Base-by-base conservation (phyloP, 1,140 invertebrate genomes). In the Caenorhabditis brenneri region DNA sequence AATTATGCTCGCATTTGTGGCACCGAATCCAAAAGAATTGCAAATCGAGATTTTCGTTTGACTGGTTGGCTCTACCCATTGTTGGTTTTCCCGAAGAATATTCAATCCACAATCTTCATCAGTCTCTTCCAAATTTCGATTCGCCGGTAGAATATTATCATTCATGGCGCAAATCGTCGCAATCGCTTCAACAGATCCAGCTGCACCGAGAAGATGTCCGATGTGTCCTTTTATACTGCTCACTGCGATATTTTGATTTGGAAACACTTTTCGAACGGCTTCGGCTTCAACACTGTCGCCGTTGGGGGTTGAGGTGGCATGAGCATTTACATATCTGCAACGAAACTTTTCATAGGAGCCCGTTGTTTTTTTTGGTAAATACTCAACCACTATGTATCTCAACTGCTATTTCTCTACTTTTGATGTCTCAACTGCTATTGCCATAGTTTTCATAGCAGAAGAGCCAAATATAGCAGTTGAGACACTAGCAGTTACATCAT, bases 21-120 rank as follows among this genome's bases (percentile, higher is more conserved):
- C 97, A 80, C 97, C 97, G 94, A 99, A 99, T 6, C 97, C 97
- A 93, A 99, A 99, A 16, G 97, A 96, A 92, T 99, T 99, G 92
- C 96, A 97, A 55, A 99, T 91, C n/a, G 96, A 96, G 12, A 88
- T 78, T 49, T 80, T 81, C 24, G 82, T 16, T 22, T 51, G 10
- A 4, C 49, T n/a, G 22, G 79, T 65, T 87, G 96, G 92, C 89
- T 94, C 93, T 88, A 86, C 88, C 82, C 80, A 82, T 22, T 65
- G 48, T 31, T 49, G 22, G 60, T 48, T 82, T 7, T 53, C 29
- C 5, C 49, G 31, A 29, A 82, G 55, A 12, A 46, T 16, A 27
- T 79, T 33, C 46, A 60, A 15, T 55, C 78, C 48, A 5, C 78
- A 5, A 24, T 27, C 33, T 49, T 33, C 31, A 15, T 82, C 60